These are phyloP conservation scores for Meiosimyza decipiens DNA, from an alignment of 2,888 invertebrate species.

Conservation along the genomic window DNA sequence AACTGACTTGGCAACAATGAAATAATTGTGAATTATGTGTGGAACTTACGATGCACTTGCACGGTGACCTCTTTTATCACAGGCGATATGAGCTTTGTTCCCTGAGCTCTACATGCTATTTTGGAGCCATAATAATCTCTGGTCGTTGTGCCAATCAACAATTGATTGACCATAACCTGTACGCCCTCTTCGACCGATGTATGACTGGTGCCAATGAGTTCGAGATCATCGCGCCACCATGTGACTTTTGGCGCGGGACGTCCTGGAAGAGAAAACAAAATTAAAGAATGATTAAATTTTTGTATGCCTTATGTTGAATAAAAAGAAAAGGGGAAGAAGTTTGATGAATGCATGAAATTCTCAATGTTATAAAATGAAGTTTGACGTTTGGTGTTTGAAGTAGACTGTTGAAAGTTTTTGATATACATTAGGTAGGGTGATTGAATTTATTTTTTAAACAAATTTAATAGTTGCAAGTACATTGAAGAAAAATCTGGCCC, in stretches of 20 bases:
- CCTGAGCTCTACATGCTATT: slow-evolving; percentile 82
- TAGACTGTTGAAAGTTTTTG: too few species aligned
- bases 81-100: slow-evolving; percentile 77
- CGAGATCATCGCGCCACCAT: slow-evolving; percentile 83
- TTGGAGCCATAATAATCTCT: slow-evolving; percentile 78
- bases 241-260: slow-evolving; percentile 83
- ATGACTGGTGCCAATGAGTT: slow-evolving; percentile 80
- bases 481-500: too few species aligned
- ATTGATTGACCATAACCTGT: slow-evolving; percentile 77
- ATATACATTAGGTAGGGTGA: too few species aligned
- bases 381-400: too few species aligned
- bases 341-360: neutral
- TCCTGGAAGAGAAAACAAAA: slow-evolving; percentile 69
- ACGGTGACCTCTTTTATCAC: slow-evolving; percentile 79
- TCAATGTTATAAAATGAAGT: neutral
- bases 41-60: slow-evolving; percentile 75
- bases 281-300: neutral
- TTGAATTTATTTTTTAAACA: too few species aligned
- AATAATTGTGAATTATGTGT: slow-evolving; percentile 1
- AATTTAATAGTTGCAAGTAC: too few species aligned
- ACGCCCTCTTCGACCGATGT: slow-evolving; percentile 72
- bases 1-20: neutral
- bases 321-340: too few species aligned
- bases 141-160: slow-evolving; percentile 78
- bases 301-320: too few species aligned